Evolutionary conservation across 2,888 invertebrate genomes (phyloP), one percentile per base, ranked within the genome.

Genomic region (Morpho helenor): DNA sequence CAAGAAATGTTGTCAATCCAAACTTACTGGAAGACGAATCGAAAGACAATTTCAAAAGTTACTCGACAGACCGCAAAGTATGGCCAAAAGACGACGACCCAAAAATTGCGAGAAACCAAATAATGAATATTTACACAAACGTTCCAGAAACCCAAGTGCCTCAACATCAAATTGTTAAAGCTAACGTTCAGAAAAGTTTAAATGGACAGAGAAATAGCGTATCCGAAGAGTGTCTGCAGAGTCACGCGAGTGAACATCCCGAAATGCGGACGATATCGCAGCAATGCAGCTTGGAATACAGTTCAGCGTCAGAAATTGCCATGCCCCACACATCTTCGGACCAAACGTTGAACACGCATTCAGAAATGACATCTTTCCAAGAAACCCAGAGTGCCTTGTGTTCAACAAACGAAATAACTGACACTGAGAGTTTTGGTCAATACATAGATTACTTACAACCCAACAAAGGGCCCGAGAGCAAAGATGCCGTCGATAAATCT

Each of bases 261-360:
- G 89, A 89, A 64, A 91, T 94, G 91, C 84, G 94, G 31, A 94
- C 94, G 0, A 93, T 94, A 40, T 94, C 94, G 0, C 94, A 94
- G 67, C 94, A 94, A 66, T 94, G 94, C 68, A 94, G 94, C 60
- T 80, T 94, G 50, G 94, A 94, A 70, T 94, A 94, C 69, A 94
- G 93, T 63, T 94, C 94, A 0, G 92, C 92, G 0, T 91, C 91
- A 1, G 90, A 91, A 75, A 87, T 87, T 65, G 91, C 91, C 0
- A 82, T 91, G 76, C 91, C 91, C 0, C 85, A 91, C 63, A 88
- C 91, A 0, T 90, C 87, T 63, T 91, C 91, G 0, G 91, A 91
- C 46, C 90, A 89, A 73, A 91, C 90, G 0, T 62, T 91, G 10
- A 88, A 91, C 68, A 90, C 91, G 0, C 91, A 87, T 64, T 91